These are phyloP conservation scores for Bovichtus variegatus DNA, from an alignment of 2,797 vertebrate genomes.

Conservation along the genomic window DNA sequence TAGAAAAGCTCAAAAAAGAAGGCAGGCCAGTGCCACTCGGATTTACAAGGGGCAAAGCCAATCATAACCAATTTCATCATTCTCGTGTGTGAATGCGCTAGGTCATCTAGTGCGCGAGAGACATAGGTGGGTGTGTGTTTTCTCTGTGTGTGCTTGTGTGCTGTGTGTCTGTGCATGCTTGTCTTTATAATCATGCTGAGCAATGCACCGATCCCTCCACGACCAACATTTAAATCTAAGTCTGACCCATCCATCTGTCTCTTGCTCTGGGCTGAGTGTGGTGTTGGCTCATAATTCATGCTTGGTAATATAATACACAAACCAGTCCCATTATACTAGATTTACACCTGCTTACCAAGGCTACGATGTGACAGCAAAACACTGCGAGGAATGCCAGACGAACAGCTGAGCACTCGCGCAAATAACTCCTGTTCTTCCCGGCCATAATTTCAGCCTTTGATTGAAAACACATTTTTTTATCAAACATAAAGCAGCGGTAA, in stretches of 20 bases:
- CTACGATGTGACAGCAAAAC: slow-evolving; percentile 22
- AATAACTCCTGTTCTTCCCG: not conserved
- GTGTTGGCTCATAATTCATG: slow-evolving; percentile 37
- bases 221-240: slow-evolving; percentile 51
- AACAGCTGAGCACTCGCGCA: slow-evolving; percentile 17
- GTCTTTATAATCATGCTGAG: slow-evolving; percentile 41
- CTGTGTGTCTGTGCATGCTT: slow-evolving; percentile 10
- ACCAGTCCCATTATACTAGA: slow-evolving; percentile 42
- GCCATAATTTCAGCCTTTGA: slow-evolving; percentile 1
- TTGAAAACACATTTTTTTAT: slow-evolving; percentile 5
- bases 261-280: slow-evolving; percentile 24
- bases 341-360: slow-evolving; percentile 40
- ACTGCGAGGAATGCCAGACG: not conserved
- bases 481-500: not conserved
- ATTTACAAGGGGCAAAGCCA: slow-evolving; percentile 77
- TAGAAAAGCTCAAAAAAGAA: slow-evolving; percentile 77
- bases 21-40: slow-evolving; percentile 63
- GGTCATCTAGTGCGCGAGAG: not conserved
- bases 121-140: slow-evolving; percentile 7
- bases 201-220: slow-evolving; percentile 20
- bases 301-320: slow-evolving; percentile 34
- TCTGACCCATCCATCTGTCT: slow-evolving; percentile 47
- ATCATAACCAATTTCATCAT: slow-evolving; percentile 71
- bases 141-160: slow-evolving; percentile 3
- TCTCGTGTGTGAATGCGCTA: slow-evolving; percentile 27